Evolutionary conservation across 2,113 vertebrate genomes (phyloP).

Genomic region (Bostrychus sinensis): DNA sequence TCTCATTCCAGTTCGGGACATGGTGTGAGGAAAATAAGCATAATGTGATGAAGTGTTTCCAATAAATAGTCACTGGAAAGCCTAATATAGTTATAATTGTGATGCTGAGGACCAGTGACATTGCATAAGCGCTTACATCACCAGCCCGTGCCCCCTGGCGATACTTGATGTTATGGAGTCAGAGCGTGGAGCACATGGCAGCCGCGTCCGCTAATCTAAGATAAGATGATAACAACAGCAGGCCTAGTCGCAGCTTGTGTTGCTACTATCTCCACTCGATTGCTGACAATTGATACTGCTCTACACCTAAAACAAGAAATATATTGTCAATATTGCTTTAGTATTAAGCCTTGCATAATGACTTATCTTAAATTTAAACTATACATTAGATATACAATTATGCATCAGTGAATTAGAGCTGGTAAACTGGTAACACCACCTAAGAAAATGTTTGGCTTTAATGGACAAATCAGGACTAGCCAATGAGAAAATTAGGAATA

Average conservation of each 20-base stretch:
- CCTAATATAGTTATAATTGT: conserved; percentile 29
- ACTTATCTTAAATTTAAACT: too few relatives aligned
- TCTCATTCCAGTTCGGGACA: background rate
- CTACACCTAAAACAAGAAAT: background rate
- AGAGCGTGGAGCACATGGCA: conserved; percentile 33
- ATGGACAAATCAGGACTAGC: too few relatives aligned
- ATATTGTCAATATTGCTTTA: background rate
- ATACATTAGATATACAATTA: too few relatives aligned
- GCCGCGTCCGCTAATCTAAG: conserved; percentile 12
- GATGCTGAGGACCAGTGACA: conserved; percentile 44
- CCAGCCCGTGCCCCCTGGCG: conserved; percentile 48
- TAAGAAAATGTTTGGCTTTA: too few relatives aligned
- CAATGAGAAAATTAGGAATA: too few relatives aligned
- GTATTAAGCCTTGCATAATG: too few relatives aligned
- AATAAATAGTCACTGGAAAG: conserved; percentile 1
- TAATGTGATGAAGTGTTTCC: background rate
- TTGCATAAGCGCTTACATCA: conserved; percentile 78
- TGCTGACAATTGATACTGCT: background rate
- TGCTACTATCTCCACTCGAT: background rate
- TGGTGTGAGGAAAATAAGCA: background rate
- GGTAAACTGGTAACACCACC: too few relatives aligned
- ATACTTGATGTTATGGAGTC: conserved; percentile 42
- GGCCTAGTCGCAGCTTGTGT: conserved; percentile 12
- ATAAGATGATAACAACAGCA: conserved; percentile 22
- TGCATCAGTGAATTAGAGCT: too few relatives aligned